Evolutionary conservation across 2,113 vertebrate genomes (phyloP).

Genomic region (Cololabis saira): DNA sequence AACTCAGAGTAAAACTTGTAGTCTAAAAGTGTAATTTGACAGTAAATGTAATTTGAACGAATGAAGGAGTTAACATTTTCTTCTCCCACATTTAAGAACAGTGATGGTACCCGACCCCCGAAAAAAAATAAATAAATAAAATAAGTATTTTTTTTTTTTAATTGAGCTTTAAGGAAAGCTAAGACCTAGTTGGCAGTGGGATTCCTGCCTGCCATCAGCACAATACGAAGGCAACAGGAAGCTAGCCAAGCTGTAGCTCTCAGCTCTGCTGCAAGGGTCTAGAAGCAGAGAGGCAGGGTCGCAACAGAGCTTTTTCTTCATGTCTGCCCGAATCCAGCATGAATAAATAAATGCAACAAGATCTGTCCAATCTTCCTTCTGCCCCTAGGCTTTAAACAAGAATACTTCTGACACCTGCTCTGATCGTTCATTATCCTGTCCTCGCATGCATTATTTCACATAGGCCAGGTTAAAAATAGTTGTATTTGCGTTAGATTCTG

Average conservation of each 20-base stretch:
- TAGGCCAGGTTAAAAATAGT: constrained; percentile 59
- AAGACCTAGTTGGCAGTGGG: constrained; percentile 63
- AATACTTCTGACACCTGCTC: constrained; percentile 66
- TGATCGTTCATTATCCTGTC: constrained; percentile 57
- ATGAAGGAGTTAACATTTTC: constrained; percentile 4
- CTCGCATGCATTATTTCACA: constrained; percentile 60
- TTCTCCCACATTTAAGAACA: constrained; percentile 32
- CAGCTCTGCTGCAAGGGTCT: constrained; percentile 52
- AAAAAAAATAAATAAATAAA: too few relatives aligned
- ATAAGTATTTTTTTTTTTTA: too few relatives aligned
- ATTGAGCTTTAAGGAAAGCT: constrained; percentile 58
- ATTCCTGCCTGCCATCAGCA: constrained; percentile 58
- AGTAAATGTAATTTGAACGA: constrained; percentile 7
- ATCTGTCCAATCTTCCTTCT: constrained; percentile 58
- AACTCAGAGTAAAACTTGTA: too few relatives aligned
- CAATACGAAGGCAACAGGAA: constrained; percentile 65
- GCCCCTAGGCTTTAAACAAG: constrained; percentile 39
- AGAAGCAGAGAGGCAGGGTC: constrained; percentile 42
- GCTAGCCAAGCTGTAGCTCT: constrained; percentile 61
- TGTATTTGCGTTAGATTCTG: constrained; percentile 49
- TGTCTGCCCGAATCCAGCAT: constrained; percentile 60
- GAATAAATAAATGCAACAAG: constrained; percentile 66
- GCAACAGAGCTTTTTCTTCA: constrained; percentile 57
- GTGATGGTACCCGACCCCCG: constrained; percentile 3
- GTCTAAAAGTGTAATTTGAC: not conserved